Conservation (phyloP, 2,797 vertebrate genomes). For the Glyptemys insculpta region DNA sequence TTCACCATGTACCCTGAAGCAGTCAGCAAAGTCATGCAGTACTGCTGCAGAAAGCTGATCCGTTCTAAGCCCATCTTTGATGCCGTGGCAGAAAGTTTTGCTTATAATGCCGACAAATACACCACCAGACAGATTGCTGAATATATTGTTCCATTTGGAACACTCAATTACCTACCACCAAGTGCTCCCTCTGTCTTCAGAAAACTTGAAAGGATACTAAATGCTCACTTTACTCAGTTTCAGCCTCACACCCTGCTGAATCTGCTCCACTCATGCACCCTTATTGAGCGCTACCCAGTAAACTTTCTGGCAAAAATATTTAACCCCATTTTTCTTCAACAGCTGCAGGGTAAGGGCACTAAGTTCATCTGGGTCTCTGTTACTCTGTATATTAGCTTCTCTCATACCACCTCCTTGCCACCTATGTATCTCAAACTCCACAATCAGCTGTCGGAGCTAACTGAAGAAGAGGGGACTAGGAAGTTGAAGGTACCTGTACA, state of each 20-base stretch:
- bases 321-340: slow-evolving; percentile 90
- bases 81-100: slow-evolving; percentile 87
- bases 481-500: background rate
- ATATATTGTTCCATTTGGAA: slow-evolving; percentile 88
- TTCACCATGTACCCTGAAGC: slow-evolving; percentile 84
- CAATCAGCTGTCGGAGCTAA: background rate
- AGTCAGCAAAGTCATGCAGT: slow-evolving; percentile 85
- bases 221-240: slow-evolving; percentile 83
- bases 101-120: slow-evolving; percentile 87
- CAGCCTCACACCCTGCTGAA: slow-evolving; percentile 86
- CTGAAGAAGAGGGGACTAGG: background rate
- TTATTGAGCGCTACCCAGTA: slow-evolving; percentile 90
- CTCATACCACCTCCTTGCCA: background rate
- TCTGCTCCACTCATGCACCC: slow-evolving; percentile 90
- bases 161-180: slow-evolving; percentile 90
- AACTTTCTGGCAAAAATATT: slow-evolving; percentile 94
- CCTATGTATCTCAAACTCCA: background rate
- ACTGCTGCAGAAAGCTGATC: slow-evolving; percentile 86
- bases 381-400: background rate
- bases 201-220: slow-evolving; percentile 88
- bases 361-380: rapidly evolving
- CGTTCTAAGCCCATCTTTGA: slow-evolving; percentile 87
- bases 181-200: slow-evolving; percentile 86
- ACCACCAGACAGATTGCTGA: slow-evolving; percentile 85
- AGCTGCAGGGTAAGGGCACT: slow-evolving; percentile 87